These are phyloP conservation scores for Lucinisca nassula DNA, from an alignment of 2,888 invertebrate species.

Conservation along the genomic window DNA sequence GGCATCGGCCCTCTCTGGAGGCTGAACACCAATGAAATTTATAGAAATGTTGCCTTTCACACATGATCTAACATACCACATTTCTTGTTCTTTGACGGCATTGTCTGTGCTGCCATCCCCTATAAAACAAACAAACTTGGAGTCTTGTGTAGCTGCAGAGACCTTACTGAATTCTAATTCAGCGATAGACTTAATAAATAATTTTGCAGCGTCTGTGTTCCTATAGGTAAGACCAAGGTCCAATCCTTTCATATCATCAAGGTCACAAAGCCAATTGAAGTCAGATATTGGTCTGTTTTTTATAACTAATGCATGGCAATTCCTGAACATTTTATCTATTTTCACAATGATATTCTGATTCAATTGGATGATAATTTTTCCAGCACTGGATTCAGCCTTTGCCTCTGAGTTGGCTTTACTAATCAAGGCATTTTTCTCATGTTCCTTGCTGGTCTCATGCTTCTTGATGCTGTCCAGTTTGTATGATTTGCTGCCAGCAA, in stretches of 20 bases:
- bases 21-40: conserved; percentile 30
- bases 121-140: conserved; percentile 37
- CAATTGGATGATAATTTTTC: conserved; percentile 31
- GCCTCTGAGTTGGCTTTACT: not conserved
- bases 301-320: conserved; percentile 35
- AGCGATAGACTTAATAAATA: conserved; percentile 34
- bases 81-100: conserved; percentile 52
- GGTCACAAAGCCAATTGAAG: conserved; percentile 47
- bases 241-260: conserved; percentile 46
- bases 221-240: conserved; percentile 47
- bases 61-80: conserved; percentile 49
- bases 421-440: not conserved
- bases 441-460: conserved; percentile 25
- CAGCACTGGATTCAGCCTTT: conserved; percentile 13
- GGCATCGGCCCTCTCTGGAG: conserved; percentile 48
- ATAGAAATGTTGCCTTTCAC: conserved; percentile 25
- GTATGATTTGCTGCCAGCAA: conserved; percentile 8
- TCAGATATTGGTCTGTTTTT: conserved; percentile 51
- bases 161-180: conserved; percentile 32
- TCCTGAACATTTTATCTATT: conserved; percentile 27
- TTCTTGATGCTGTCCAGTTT: conserved; percentile 33
- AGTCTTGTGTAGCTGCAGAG: not conserved
- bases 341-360: conserved; percentile 4
- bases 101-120: conserved; percentile 56
- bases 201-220: conserved; percentile 32